These are phyloP conservation scores for Lasiurus borealis DNA, from an alignment of 2,113 vertebrate genomes.

Conservation along the genomic window DNA sequence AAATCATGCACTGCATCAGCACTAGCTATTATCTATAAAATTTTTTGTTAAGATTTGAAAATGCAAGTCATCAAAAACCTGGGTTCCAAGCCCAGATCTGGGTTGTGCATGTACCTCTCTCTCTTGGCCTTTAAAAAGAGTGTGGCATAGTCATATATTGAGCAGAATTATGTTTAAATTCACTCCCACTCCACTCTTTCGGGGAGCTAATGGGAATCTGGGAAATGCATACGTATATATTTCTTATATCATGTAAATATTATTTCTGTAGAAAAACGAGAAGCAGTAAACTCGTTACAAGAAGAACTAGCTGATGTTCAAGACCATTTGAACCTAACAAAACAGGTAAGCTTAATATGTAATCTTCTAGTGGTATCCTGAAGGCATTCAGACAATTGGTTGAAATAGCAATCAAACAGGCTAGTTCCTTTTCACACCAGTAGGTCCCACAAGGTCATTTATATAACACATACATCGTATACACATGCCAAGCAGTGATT, in stretches of 20 bases:
- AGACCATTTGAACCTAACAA: slow-evolving; percentile 84
- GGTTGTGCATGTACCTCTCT: not conserved
- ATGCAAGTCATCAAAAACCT: slow-evolving; percentile 31
- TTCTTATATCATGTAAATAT: slow-evolving; percentile 57
- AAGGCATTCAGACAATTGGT: not conserved
- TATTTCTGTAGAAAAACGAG: slow-evolving; percentile 85
- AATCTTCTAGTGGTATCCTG: not conserved
- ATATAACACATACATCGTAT: not conserved
- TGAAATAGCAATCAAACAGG: not conserved
- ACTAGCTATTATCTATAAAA: not conserved
- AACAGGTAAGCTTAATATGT: slow-evolving; percentile 84
- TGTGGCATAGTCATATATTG: not conserved
- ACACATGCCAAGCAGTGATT: not conserved
- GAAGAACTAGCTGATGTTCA: slow-evolving; percentile 83
- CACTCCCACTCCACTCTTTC: not conserved
- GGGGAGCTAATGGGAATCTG: not conserved
- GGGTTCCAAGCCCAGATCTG: not conserved
- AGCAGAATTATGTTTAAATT: slow-evolving; percentile 29
- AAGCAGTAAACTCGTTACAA: slow-evolving; percentile 84
- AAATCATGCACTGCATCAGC: not conserved
- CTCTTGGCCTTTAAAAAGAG: slow-evolving; percentile 23
- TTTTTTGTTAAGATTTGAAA: slow-evolving; percentile 31
- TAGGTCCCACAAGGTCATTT: not conserved
- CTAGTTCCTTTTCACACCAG: not conserved
- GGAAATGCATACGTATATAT: not conserved